Base-by-base conservation (phyloP, 2,113 vertebrate genomes). In the Trachemys scripta region DNA sequence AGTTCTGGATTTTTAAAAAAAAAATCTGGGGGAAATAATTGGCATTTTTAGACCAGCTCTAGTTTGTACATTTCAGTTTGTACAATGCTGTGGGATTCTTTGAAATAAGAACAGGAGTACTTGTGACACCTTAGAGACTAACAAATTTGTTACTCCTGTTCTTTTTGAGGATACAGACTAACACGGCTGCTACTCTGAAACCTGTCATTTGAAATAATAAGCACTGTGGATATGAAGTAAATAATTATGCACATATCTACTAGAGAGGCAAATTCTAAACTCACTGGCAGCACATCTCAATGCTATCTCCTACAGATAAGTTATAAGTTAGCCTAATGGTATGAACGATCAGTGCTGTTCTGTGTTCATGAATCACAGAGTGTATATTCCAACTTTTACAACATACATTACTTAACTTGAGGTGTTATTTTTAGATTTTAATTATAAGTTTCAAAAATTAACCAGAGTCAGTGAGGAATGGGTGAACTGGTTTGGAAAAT, bases 401-500 rank as follows among this genome's bases (percentile, higher is more conserved):
- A 84, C 56, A 88, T 10, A 53, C 14, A 72, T 10, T 54, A 51
- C 31, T 96, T 92, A 17, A 72, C 50, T 85, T 87, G 20, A 90
- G 88, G 47, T n/a, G 25, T 88, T 91, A 82, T 53, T 86, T 90
- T 96, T 96, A 91, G 92, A 69, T 11, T 87, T 38, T 72, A 95
- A 92, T 93, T 80, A 50, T 51, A 93, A 95, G 82, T 51, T 90
- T 76, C 45, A 82, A 86, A 82, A 72, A 49, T 89, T 10, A 49
- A 80, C 82, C 13, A 91, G 93, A 88, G 35, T 84, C 86, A 80
- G 19, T 13, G 92, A 94, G 59, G 91, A 96, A 95, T 56, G 11
- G 5, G 78, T 86, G 82, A 89, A 94, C 27, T 80, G 62, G 90
- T 94, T 90, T 57, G 45, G 87, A 92, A 94, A 59, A 47, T 53